Conservation (phyloP, 1,140 invertebrate species). For the Atta texana region DNA sequence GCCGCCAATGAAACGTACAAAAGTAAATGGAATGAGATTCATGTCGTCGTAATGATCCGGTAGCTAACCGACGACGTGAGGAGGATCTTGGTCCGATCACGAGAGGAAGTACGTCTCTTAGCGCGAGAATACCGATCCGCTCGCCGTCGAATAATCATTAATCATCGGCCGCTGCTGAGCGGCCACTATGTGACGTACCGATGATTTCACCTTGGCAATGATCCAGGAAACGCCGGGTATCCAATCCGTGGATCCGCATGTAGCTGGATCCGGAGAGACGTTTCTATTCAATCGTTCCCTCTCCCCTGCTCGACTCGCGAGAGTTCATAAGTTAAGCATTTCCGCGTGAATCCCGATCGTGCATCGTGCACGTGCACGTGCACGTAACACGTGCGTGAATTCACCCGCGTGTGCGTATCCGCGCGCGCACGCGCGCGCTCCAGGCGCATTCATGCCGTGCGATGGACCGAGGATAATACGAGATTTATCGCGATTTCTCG, state of each 20-base stretch:
- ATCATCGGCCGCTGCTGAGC: conserved; percentile 61
- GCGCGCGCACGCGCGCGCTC: not conserved
- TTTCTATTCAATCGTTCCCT: conserved; percentile 68
- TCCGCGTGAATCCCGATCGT: conserved; percentile 67
- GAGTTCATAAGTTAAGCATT: conserved; percentile 74
- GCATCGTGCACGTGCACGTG: not conserved
- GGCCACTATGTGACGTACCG: conserved; percentile 73
- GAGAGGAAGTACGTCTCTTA: conserved; percentile 28
- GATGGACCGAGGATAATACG: conserved; percentile 67
- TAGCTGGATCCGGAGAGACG: conserved; percentile 67
- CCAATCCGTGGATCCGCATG: conserved; percentile 51
- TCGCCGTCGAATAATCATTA: conserved; percentile 72
- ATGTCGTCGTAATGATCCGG: conserved; percentile 57
- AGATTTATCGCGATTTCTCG: conserved; percentile 72
- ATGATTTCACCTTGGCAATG: conserved; percentile 81
- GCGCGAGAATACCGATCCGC: conserved; percentile 19
- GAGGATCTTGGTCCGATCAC: conserved; percentile 1
- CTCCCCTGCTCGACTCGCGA: conserved; percentile 54
- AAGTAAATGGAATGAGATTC: conserved; percentile 11
- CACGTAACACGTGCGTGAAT: conserved; percentile 29
- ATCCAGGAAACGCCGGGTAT: conserved; percentile 77
- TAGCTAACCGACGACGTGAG: conserved; percentile 45
- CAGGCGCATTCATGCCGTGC: conserved; percentile 43
- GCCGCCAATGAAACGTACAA: too few relatives aligned
- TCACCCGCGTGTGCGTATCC: conserved; percentile 9